Conservation (phyloP, 2,888 invertebrate species). For the Drosophila neoperkinsi region DNA sequence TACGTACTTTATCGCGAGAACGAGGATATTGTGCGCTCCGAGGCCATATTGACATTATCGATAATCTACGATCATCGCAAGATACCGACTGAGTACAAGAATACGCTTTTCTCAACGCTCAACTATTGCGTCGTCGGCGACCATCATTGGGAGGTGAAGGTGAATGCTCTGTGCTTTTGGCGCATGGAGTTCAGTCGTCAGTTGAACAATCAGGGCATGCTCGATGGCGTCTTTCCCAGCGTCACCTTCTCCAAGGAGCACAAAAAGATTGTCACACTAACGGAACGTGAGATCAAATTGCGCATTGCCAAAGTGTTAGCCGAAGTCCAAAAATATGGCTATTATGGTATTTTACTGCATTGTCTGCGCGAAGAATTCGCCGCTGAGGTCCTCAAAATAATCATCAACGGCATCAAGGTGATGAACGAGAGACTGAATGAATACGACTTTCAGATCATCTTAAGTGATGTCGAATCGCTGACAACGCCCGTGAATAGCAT, state of each 20-base stretch:
- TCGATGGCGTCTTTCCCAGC: conserved; percentile 91
- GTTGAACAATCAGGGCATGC: conserved; percentile 92
- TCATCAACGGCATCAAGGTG: conserved; percentile 86
- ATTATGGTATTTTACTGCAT: conserved; percentile 89
- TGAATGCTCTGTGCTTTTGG: conserved; percentile 91
- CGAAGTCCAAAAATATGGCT: conserved; percentile 89
- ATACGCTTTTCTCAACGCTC: conserved; percentile 88
- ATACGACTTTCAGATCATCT: conserved; percentile 86
- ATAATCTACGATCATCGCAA: conserved; percentile 89
- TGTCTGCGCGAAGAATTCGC: conserved; percentile 90
- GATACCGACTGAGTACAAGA: conserved; percentile 86
- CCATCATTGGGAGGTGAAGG: conserved; percentile 93
- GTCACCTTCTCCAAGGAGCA: conserved; percentile 92
- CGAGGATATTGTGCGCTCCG: conserved; percentile 92
- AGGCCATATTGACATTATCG: conserved; percentile 89
- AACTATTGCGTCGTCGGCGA: conserved; percentile 89
- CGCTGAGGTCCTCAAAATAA: conserved; percentile 89
- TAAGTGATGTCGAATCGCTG: conserved; percentile 55
- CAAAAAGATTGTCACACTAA: conserved; percentile 91
- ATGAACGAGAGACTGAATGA: conserved; percentile 86
- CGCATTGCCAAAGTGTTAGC: conserved; percentile 89
- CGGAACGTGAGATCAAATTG: conserved; percentile 87
- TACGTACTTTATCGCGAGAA: conserved; percentile 88
- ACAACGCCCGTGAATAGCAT: conserved; percentile 17
- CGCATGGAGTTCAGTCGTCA: conserved; percentile 88